Percentiles rank a stretch among this genome's conserved stretches.
Conservation (phyloP, 2,797 vertebrate genomes). For the Heteromormyrus szaboi region DNA sequence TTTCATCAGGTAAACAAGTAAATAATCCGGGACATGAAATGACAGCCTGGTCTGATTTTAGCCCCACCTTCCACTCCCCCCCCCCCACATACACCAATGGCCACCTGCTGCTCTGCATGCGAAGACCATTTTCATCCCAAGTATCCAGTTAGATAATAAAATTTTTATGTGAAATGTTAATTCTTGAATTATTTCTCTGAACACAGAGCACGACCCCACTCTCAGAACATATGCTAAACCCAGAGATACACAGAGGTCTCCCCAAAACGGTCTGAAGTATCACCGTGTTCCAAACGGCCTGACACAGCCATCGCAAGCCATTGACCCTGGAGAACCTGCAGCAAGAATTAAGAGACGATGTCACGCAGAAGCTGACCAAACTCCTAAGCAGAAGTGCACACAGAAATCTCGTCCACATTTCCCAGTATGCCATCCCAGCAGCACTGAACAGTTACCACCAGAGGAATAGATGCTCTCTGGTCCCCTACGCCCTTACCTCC, state of each 20-base stretch:
- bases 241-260: neutral
- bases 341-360: neutral
- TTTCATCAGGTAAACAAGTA: conserved; percentile 2
- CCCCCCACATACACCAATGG: neutral
- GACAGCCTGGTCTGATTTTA: neutral
- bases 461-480: neutral
- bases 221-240: neutral
- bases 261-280: neutral
- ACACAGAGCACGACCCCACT: neutral
- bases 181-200: neutral
- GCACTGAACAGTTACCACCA: neutral
- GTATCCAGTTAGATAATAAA: neutral
- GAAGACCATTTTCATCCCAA: neutral
- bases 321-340: neutral
- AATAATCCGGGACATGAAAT: neutral
- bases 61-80: neutral
- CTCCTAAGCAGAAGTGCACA: neutral
- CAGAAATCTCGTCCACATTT: neutral
- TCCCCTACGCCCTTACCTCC: neutral
- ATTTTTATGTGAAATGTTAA: neutral
- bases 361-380: neutral
- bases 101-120: neutral
- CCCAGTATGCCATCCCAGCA: neutral
- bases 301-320: neutral
- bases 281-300: neutral